Conservation (phyloP, 2,888 invertebrate genomes). For the Drosophila rubida region DNA sequence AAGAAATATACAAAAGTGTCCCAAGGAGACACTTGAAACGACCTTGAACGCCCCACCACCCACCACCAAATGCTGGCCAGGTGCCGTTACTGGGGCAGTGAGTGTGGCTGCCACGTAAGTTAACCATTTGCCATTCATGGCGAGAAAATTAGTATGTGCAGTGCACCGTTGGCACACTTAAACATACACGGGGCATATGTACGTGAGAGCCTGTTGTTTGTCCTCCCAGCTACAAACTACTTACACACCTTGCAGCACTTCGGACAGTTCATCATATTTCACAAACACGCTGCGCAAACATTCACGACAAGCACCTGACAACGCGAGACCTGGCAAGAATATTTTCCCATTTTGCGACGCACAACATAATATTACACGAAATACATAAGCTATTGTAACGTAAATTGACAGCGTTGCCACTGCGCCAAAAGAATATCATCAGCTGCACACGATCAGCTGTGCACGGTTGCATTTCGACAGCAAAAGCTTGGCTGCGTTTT, state of each 20-base stretch:
- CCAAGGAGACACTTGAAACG: conserved; percentile 56
- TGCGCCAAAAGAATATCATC: no score
- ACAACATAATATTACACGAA: no score
- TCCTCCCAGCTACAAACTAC: background rate
- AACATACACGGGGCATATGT: conserved; percentile 12
- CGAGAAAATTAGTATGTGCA: conserved; percentile 54
- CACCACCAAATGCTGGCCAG: background rate
- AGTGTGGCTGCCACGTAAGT: conserved; percentile 41
- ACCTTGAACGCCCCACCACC: conserved; percentile 38
- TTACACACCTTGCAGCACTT: conserved; percentile 1
- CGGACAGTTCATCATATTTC: conserved; percentile 35
- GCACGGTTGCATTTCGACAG: no score
- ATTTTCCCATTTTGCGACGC: background rate
- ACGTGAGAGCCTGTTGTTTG: conserved; percentile 20
- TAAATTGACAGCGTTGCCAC: no score
- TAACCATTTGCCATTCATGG: conserved; percentile 51
- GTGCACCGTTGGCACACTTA: conserved; percentile 29
- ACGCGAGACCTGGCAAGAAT: background rate
- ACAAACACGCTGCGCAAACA: background rate
- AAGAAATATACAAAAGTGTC: conserved; percentile 49
- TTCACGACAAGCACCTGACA: background rate
- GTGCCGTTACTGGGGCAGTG: conserved; percentile 1
- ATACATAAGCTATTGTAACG: no score
- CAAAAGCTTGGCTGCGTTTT: no score
- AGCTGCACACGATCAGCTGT: no score